These are phyloP conservation scores for Monomorium pharaonis DNA, from an alignment of 1,140 invertebrate genomes.

Conservation along the genomic window DNA sequence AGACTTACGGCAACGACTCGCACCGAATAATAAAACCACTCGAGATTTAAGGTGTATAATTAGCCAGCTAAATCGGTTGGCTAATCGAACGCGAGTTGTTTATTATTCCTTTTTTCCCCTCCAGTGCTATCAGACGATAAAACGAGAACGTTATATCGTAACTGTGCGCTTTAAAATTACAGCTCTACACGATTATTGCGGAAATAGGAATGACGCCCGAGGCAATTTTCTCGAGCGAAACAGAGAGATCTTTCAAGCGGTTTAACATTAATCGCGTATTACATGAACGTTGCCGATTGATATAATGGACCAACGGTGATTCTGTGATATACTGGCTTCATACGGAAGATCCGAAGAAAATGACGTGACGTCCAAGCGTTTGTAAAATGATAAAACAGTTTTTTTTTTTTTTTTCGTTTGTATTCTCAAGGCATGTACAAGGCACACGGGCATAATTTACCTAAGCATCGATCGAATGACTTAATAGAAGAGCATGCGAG, in stretches of 20 bases:
- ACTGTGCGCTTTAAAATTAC: background rate
- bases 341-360: background rate
- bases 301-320: conserved; percentile 34
- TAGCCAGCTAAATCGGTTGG: background rate
- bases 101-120: conserved; percentile 26
- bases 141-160: conserved; percentile 46
- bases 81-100: conserved; percentile 14
- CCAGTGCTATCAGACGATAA: conserved; percentile 44
- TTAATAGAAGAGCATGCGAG: background rate
- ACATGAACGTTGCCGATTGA: conserved; percentile 8
- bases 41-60: conserved; percentile 46
- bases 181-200: background rate
- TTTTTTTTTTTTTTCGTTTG: conserved; percentile 5
- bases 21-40: conserved; percentile 17
- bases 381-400: conserved; percentile 8
- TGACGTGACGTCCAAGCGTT: background rate
- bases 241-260: conserved; percentile 43
- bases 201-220: conserved; percentile 23
- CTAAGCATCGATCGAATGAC: background rate
- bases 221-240: conserved; percentile 2
- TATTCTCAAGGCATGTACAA: background rate
- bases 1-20: conserved; percentile 32
- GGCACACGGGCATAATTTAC: background rate
- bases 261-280: conserved; percentile 24
- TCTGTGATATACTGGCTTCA: background rate